Evolutionary conservation across 2,113 vertebrate genomes (phyloP).

Genomic region (Dermatemys mawii): DNA sequence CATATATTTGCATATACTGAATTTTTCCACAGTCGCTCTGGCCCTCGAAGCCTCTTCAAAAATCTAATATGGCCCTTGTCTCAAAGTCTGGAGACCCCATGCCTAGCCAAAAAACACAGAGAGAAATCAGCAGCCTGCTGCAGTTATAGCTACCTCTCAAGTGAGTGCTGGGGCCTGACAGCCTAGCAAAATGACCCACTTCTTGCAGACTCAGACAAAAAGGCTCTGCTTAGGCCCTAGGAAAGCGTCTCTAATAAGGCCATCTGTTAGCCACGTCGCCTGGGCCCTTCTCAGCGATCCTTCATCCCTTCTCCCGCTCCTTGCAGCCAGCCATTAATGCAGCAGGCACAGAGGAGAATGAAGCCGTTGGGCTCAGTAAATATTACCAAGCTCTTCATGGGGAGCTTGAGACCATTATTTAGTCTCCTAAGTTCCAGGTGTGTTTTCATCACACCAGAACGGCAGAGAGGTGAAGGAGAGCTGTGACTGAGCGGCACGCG

Average conservation of each 20-base stretch:
- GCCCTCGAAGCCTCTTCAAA: no score
- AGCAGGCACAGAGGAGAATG: constrained; percentile 76
- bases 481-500: constrained; percentile 7
- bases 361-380: constrained; percentile 81
- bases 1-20: no score
- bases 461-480: constrained; percentile 61
- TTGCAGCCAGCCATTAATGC: constrained; percentile 80
- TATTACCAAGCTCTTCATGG: constrained; percentile 74
- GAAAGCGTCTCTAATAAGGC: constrained; percentile 85
- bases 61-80: no score
- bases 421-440: constrained; percentile 68
- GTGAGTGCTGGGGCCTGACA: constrained; percentile 70
- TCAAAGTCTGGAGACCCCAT: no score
- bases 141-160: constrained; percentile 57
- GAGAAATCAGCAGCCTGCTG: constrained; percentile 53
- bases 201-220: constrained; percentile 83
- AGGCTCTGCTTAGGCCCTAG: constrained; percentile 79
- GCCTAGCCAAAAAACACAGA: background rate
- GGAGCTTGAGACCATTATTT: constrained; percentile 77
- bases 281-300: constrained; percentile 73
- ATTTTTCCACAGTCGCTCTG: no score
- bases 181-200: constrained; percentile 82
- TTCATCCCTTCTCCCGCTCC: constrained; percentile 77
- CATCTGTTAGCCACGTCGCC: constrained; percentile 78
- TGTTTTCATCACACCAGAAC: constrained; percentile 77